phyloP scores from a whole-genome alignment of 1,140 invertebrate genomes.

The Oscheius sp. region DNA sequence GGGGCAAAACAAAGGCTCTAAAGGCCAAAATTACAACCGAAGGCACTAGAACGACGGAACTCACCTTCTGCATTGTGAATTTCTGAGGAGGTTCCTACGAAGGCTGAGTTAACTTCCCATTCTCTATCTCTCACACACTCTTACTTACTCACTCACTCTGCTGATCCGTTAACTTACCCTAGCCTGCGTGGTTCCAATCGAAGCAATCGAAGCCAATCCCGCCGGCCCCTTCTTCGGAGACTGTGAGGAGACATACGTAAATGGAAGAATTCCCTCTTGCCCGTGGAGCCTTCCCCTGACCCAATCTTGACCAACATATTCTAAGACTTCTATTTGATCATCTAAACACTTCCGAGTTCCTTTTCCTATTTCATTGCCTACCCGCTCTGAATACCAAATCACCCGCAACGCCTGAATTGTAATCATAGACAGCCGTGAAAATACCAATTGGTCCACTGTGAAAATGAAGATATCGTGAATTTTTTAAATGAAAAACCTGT shows the following conservation, averaged over 20 bases:
- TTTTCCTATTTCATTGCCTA: not conserved
- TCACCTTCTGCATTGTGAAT: not conserved
- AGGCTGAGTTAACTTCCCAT: too few relatives aligned
- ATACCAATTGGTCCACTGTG: not conserved
- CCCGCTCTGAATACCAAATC: conserved; percentile 5
- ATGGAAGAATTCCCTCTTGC: conserved; percentile 13
- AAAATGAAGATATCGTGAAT: not conserved
- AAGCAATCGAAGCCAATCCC: not conserved
- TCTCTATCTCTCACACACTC: too few relatives aligned
- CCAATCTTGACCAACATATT: conserved; percentile 21
- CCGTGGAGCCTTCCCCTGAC: not conserved
- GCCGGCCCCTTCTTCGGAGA: conserved; percentile 1
- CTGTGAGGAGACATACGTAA: not conserved
- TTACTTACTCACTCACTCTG: too few relatives aligned
- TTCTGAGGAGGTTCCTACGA: conserved; percentile 1
- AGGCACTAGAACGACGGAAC: too few relatives aligned
- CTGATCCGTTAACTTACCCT: not conserved
- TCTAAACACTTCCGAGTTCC: not conserved
- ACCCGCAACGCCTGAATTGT: conserved; percentile 18
- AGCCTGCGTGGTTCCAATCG: not conserved
- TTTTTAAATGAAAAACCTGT: not conserved
- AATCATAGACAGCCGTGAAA: conserved; percentile 20
- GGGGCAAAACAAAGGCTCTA: not conserved
- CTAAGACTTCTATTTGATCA: conserved; percentile 22
- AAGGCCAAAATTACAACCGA: not conserved